Evolutionary conservation across 2,113 vertebrate genomes (phyloP).

Genomic region (Leptobrachium leishanense): DNA sequence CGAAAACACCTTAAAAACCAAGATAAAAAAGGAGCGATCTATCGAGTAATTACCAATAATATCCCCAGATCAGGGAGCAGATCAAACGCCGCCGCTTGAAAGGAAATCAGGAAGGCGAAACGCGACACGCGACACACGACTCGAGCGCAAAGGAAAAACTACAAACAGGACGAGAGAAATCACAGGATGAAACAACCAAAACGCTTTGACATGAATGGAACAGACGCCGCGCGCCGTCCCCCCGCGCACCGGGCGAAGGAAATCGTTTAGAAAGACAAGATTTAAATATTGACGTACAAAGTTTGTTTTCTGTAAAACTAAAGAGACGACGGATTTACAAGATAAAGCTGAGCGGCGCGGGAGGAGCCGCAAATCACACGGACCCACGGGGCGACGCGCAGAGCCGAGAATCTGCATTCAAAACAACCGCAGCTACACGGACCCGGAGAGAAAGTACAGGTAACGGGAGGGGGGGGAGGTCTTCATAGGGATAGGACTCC

Average conservation of each 20-base stretch:
- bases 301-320: slow-evolving; percentile 8
- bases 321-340: slow-evolving; percentile 1
- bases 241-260: slow-evolving; percentile 3
- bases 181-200: slow-evolving; percentile 46
- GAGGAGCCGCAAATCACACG: neutral
- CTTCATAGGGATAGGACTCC: too few species aligned
- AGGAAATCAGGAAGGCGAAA: slow-evolving; percentile 23
- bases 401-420: too few species aligned
- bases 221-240: neutral
- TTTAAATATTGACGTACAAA: slow-evolving; percentile 26
- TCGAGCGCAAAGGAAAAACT: neutral
- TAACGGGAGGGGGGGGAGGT: too few species aligned
- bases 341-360: neutral
- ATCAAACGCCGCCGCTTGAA: slow-evolving; percentile 57
- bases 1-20: slow-evolving; percentile 26
- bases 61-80: slow-evolving; percentile 56
- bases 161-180: slow-evolving; percentile 41
- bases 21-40: slow-evolving; percentile 44
- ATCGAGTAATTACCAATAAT: slow-evolving; percentile 62
- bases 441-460: too few species aligned
- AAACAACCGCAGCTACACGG: too few species aligned
- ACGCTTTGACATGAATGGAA: slow-evolving; percentile 34
- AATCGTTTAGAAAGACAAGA: slow-evolving; percentile 21
- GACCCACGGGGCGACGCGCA: neutral
- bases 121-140: slow-evolving; percentile 37